phyloP scores from a whole-genome alignment of 2,797 vertebrate species.

The Etheostoma perlongum region DNA sequence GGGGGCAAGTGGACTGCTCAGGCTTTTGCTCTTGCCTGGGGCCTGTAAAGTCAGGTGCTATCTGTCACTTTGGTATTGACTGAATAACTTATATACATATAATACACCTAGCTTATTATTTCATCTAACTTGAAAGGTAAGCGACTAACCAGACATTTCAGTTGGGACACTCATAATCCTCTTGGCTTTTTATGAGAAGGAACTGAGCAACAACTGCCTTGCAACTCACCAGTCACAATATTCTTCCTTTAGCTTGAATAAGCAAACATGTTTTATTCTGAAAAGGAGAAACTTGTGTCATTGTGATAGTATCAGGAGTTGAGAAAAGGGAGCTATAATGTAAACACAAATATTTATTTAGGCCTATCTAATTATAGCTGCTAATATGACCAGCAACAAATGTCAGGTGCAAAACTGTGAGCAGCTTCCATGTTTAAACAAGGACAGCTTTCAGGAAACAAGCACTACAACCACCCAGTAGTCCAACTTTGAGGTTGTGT shows the following conservation, averaged over 20 bases:
- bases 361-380: background rate
- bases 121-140: background rate
- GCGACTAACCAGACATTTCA: background rate
- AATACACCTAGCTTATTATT: background rate
- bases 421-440: conserved; percentile 7
- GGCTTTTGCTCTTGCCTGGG: background rate
- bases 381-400: background rate
- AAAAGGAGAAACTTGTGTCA: background rate
- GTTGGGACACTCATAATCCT: background rate
- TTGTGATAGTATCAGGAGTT: background rate
- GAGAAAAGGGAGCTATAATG: background rate
- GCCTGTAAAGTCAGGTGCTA: background rate
- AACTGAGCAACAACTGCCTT: background rate
- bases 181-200: background rate
- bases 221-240: background rate
- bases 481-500: background rate
- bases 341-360: conserved; percentile 14
- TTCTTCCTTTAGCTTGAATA: background rate
- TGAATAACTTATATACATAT: no score
- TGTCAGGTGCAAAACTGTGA: background rate
- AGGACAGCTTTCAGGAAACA: conserved; percentile 1
- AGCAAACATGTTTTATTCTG: background rate
- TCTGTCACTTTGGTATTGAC: background rate
- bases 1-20: background rate
- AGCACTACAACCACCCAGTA: background rate